Conservation (phyloP, 2,113 vertebrate species). For the Chitala chitala region DNA sequence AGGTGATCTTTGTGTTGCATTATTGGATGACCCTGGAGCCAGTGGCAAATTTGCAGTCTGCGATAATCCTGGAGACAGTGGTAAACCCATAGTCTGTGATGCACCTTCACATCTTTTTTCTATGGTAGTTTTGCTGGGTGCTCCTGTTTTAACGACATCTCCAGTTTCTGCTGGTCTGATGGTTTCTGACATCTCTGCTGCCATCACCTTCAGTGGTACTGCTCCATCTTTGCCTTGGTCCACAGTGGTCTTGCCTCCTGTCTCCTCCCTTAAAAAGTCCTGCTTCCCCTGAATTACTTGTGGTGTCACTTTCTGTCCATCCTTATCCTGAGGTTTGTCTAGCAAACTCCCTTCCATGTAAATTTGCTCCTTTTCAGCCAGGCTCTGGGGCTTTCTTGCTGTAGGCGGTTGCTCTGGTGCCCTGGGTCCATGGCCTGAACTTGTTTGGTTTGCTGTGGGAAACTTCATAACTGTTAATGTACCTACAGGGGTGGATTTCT, state of each 20-base stretch:
- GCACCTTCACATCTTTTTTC: constrained; percentile 54
- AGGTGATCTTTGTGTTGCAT: background rate
- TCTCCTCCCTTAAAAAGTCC: constrained; percentile 24
- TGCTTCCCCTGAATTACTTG: constrained; percentile 42
- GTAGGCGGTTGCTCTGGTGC: constrained; percentile 47
- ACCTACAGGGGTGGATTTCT: constrained; percentile 32
- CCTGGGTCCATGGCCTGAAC: constrained; percentile 33
- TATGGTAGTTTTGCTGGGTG: constrained; percentile 41
- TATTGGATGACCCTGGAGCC: background rate
- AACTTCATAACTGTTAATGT: constrained; percentile 41
- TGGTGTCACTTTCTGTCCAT: constrained; percentile 43
- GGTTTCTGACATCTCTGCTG: constrained; percentile 42
- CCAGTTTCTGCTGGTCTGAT: constrained; percentile 48
- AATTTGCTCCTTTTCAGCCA: constrained; percentile 50
- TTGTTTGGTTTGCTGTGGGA: constrained; percentile 30
- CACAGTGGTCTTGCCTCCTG: constrained; percentile 38
- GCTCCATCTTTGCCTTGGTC: constrained; percentile 38
- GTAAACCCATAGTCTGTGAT: background rate
- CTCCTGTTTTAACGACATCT: constrained; percentile 48
- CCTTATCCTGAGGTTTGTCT: constrained; percentile 40
- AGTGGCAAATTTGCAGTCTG: background rate
- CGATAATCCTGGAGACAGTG: background rate
- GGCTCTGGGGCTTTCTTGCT: constrained; percentile 27
- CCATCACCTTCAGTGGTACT: background rate
- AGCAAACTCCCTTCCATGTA: constrained; percentile 44